These are phyloP conservation scores for Amblyornis subalaris DNA, from an alignment of 2,113 vertebrate species.

Conservation along the genomic window DNA sequence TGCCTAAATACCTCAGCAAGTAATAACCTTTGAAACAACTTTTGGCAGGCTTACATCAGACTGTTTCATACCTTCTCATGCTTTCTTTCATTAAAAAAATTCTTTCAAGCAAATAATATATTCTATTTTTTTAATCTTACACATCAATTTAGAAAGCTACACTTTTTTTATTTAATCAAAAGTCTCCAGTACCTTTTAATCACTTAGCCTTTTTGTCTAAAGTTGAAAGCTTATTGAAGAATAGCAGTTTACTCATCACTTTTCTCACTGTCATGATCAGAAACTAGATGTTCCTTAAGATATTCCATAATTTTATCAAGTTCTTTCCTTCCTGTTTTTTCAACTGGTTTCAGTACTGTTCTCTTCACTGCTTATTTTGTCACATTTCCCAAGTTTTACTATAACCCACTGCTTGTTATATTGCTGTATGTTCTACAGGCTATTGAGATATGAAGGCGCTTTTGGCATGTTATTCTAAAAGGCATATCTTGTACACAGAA, in stretches of 20 bases:
- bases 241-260: background rate
- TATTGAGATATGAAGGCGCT: background rate
- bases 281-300: background rate
- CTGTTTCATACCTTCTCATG: background rate
- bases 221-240: background rate
- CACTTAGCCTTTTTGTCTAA: background rate
- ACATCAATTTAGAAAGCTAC: background rate
- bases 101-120: background rate
- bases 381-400: conserved; percentile 20
- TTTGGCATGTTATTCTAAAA: background rate
- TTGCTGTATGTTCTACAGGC: background rate
- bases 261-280: background rate
- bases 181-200: background rate
- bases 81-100: background rate
- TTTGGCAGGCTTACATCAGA: background rate
- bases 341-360: background rate
- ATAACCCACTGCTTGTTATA: background rate
- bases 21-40: background rate
- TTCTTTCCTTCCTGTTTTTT: conserved; percentile 14
- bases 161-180: background rate
- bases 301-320: background rate
- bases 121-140: background rate
- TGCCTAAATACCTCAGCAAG: background rate
- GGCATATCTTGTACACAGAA: background rate
- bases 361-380: conserved; percentile 31